phyloP scores from a whole-genome alignment of 2,888 invertebrate species.

The Iselma pallidipennis region DNA sequence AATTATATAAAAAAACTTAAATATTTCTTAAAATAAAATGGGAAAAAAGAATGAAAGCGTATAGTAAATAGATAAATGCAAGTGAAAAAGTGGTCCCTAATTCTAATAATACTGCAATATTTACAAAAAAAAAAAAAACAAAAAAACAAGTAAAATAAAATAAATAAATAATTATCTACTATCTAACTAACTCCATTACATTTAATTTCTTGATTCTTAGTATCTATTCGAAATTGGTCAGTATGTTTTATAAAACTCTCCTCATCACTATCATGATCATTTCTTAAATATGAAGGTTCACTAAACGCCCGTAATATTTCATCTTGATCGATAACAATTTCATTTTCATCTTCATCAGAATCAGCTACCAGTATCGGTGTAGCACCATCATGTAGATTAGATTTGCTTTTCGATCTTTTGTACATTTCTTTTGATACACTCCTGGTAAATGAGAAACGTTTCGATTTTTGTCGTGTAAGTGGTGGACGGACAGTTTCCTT shows the following conservation, averaged over 20 bases:
- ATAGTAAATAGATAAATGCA: background rate
- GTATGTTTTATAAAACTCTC: conserved; percentile 39
- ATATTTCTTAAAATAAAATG: too few species aligned
- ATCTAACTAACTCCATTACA: conserved; percentile 35
- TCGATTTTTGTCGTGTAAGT: conserved; percentile 59
- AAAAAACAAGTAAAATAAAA: too few species aligned
- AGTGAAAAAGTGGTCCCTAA: conserved; percentile 12
- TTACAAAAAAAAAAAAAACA: too few species aligned
- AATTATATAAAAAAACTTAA: background rate
- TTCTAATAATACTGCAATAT: conserved; percentile 30
- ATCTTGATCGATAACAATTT: conserved; percentile 28
- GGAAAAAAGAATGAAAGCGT: background rate
- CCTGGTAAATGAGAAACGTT: conserved; percentile 63
- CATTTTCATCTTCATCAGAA: conserved; percentile 49
- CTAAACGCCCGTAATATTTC: conserved; percentile 39
- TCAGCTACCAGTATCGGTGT: conserved; percentile 62
- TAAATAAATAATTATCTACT: conserved; percentile 1
- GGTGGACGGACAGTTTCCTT: conserved; percentile 56
- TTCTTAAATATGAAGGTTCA: conserved; percentile 24
- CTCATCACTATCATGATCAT: conserved; percentile 28
- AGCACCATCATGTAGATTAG: conserved; percentile 61
- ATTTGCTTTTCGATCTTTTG: conserved; percentile 58
- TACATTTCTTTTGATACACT: conserved; percentile 62
- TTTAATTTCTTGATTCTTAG: conserved; percentile 33
- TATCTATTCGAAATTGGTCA: conserved; percentile 35